These are phyloP conservation scores for Mormyrops boulengeri DNA, from an alignment of 2,797 vertebrate genomes.

Conservation along the genomic window DNA sequence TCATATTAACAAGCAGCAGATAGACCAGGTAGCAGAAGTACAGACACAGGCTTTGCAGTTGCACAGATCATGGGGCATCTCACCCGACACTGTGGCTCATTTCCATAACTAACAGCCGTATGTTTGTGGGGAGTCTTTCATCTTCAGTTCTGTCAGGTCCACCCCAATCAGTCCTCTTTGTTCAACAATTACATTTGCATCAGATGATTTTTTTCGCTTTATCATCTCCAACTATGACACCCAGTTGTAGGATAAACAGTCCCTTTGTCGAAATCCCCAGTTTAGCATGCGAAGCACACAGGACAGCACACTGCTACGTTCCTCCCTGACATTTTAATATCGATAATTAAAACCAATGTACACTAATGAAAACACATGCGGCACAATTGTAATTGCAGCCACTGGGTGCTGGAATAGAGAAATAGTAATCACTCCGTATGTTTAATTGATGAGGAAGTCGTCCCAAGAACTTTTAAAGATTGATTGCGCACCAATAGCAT, in stretches of 20 bases:
- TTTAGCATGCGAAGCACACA: background rate
- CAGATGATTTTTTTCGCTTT: background rate
- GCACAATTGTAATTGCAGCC: constrained; percentile 1
- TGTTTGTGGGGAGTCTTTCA: background rate
- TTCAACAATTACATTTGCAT: background rate
- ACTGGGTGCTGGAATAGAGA: background rate
- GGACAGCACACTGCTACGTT: background rate
- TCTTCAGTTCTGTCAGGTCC: background rate
- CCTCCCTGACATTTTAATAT: constrained; percentile 2
- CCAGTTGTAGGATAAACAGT: background rate
- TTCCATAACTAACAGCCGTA: background rate
- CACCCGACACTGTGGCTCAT: background rate
- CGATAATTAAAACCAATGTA: constrained; percentile 10
- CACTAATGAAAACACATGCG: background rate
- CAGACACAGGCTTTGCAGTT: background rate
- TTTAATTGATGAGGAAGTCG: constrained; percentile 10
- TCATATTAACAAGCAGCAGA: background rate
- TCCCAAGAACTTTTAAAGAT: background rate
- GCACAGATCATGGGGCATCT: background rate
- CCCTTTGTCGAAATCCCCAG: background rate
- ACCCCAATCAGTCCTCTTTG: background rate
- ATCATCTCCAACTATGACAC: background rate
- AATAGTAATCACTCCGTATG: background rate
- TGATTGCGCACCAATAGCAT: background rate
- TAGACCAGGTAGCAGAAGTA: too few relatives aligned